Evolutionary conservation across 30 jellyfish, hydroid and myxozoan species (phyloP).

Genomic region (Pseudorhiza aurosa): DNA sequence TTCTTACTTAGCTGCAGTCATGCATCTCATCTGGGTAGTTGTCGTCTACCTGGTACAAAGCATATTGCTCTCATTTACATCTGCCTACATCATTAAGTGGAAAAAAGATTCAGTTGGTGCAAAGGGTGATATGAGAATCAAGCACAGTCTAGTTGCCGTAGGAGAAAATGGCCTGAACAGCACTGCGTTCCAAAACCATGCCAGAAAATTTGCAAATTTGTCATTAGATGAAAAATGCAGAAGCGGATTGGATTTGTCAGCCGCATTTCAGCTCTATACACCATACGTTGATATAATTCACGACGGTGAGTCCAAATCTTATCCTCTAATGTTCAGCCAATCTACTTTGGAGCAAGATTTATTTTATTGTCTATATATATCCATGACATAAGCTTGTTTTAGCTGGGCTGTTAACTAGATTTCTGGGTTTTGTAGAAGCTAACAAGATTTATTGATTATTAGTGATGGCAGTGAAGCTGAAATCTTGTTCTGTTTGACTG

Average conservation of each 20-base stretch:
- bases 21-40: not conserved
- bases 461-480: too few relatives aligned
- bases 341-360: too few relatives aligned
- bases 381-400: too few relatives aligned
- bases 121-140: conserved; percentile 11
- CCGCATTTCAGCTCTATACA: conserved; percentile 70
- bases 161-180: conserved; percentile 17
- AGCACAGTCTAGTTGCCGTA: conserved; percentile 23
- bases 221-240: conserved; percentile 83
- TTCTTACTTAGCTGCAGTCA: too few relatives aligned
- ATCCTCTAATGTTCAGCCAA: too few relatives aligned
- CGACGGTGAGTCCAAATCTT: conserved; percentile 45
- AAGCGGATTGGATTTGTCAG: conserved; percentile 75
- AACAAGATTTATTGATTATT: too few relatives aligned
- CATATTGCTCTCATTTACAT: not conserved
- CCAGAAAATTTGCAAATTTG: conserved; percentile 19
- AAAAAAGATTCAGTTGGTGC: conserved; percentile 4
- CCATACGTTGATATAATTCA: conserved; percentile 70
- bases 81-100: conserved; percentile 45
- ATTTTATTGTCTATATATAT: too few relatives aligned
- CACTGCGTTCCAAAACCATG: conserved; percentile 28
- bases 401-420: too few relatives aligned
- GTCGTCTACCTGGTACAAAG: not conserved
- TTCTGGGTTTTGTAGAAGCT: too few relatives aligned
- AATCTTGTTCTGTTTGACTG: too few relatives aligned